These are phyloP conservation scores for Acanthopagrus latus DNA, from an alignment of 2,797 vertebrate genomes.

Conservation along the genomic window DNA sequence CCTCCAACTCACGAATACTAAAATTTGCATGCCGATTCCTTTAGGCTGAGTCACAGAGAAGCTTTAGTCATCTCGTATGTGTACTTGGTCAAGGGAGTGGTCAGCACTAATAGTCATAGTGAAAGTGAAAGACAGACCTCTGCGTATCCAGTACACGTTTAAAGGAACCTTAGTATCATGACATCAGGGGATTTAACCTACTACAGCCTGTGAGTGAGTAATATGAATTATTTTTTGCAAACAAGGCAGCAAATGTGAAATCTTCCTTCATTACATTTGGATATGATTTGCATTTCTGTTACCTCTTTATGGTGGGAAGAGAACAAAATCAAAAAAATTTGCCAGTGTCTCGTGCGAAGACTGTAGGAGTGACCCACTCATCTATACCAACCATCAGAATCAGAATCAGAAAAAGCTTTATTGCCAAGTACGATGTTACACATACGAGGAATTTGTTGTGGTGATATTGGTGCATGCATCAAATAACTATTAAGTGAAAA, in stretches of 20 bases:
- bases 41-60: background rate
- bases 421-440: too few relatives aligned
- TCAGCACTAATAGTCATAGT: background rate
- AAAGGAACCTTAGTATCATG: background rate
- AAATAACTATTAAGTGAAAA: too few relatives aligned
- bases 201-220: background rate
- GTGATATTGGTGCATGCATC: too few relatives aligned
- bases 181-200: background rate
- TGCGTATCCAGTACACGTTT: background rate
- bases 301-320: too few relatives aligned
- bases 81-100: background rate
- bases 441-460: too few relatives aligned
- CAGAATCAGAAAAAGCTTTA: too few relatives aligned
- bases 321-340: too few relatives aligned
- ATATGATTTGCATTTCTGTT: too few relatives aligned
- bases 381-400: too few relatives aligned
- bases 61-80: background rate
- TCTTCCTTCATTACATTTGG: background rate
- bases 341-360: too few relatives aligned
- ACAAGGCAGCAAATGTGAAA: background rate
- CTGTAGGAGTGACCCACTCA: too few relatives aligned
- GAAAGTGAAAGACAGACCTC: slow-evolving; percentile 3
- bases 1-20: slow-evolving; percentile 5
- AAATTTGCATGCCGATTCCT: slow-evolving; percentile 1
- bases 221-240: background rate